These are phyloP conservation scores for Biston betularia DNA, from an alignment of 2,888 invertebrate genomes.

Conservation along the genomic window DNA sequence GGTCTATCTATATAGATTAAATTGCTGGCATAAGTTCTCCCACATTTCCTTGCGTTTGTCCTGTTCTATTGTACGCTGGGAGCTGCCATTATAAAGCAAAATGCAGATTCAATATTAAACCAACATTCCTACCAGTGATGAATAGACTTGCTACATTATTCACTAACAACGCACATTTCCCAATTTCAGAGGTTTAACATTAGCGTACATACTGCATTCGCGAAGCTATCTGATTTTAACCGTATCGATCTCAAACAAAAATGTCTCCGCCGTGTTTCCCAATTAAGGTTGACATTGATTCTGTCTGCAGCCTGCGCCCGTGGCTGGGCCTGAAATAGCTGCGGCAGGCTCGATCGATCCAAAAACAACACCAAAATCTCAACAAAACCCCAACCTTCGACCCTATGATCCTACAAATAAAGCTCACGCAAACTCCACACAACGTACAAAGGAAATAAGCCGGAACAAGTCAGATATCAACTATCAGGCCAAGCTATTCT, in stretches of 20 bases:
- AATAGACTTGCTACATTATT: background rate
- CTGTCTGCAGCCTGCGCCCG: slow-evolving; percentile 64
- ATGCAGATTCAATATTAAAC: too few species aligned
- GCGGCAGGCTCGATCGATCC: slow-evolving; percentile 57
- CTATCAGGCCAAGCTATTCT: slow-evolving; percentile 24
- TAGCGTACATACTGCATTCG: slow-evolving; percentile 15
- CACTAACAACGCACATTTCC: background rate
- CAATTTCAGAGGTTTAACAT: background rate
- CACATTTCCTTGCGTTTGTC: too few species aligned
- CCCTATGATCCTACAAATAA: slow-evolving; percentile 27
- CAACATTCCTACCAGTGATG: too few species aligned
- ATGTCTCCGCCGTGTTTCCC: slow-evolving; percentile 66
- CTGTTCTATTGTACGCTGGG: too few species aligned
- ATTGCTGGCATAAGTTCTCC: too few species aligned
- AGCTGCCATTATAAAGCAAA: too few species aligned
- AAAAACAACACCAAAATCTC: slow-evolving; percentile 13
- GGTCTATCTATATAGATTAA: too few species aligned
- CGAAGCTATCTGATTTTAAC: slow-evolving; percentile 41
- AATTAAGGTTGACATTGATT: slow-evolving; percentile 79
- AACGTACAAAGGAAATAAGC: slow-evolving; percentile 23
- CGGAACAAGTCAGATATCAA: slow-evolving; percentile 16
- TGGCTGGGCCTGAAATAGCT: slow-evolving; percentile 67
- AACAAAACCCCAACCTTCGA: slow-evolving; percentile 28
- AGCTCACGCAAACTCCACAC: slow-evolving; percentile 17
- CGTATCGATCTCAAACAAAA: slow-evolving; percentile 68